Evolutionary conservation across 2,888 invertebrate genomes (phyloP), one percentile per base, ranked within the genome.

Genomic region (Caenorhabditis japonica): DNA sequence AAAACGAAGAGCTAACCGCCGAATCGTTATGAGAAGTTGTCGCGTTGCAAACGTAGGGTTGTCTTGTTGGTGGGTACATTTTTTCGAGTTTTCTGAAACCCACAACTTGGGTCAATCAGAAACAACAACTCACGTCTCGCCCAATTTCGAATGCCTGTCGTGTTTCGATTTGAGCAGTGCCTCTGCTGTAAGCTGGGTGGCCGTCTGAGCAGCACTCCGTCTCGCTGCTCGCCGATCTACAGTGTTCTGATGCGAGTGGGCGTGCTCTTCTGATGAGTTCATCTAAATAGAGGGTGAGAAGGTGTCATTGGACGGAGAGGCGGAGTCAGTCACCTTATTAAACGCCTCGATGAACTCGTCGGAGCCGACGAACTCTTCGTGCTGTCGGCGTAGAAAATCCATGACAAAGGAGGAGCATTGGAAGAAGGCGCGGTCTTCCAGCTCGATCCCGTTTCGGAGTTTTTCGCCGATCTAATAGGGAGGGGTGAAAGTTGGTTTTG

Each of bases 11-110:
- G 30, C 82, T 82, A 8, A 84, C 84, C 1, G 85, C 83, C 8
- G 82, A 82, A 61, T 85, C 84, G 52, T 85, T 83, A 27, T 85
- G 81, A 30, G 80, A 80, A 10, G 85, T 82, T 8, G 83, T 84
- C 10, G 85, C 81, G 30, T 81, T 76, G 64, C 84, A 84, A 8
- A 83, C 81, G 64, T 85, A 85, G 19, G 76, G 78, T 19, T 79
- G 81, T 30, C 61, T 62, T 13, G 64, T 70, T 7, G 75, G 68
- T 15, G 75, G 74, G 23, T 76, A 84, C 81, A 84, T 81, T 46
- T 77, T 76, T 49, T 84, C 84, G 27, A 84, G 73, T 27, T 75
- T 66, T 56, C 83, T 84, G 60, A 53, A 76, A 43, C 30, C 27
- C n/a, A 23, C 8, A 25, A 34, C 8, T 15, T 25, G n/a, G 3